Base-by-base conservation (phyloP, 2,113 vertebrate species). In the Natator depressus region DNA sequence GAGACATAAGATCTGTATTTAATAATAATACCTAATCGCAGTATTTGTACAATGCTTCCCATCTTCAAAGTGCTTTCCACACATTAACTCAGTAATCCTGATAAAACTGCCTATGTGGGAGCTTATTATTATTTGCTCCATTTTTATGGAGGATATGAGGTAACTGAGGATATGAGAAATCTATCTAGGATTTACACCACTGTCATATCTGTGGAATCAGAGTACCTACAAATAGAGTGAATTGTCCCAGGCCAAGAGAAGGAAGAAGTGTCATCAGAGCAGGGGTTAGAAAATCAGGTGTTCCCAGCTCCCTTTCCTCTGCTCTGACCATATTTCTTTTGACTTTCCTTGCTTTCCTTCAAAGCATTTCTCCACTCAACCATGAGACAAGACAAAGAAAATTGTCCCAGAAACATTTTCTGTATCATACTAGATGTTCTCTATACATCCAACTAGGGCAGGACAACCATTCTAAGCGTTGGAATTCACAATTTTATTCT, bases 401-500 rank as follows among this genome's bases (percentile, higher is more conserved):
- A 10, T 24, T 90, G 89, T 38, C 78, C 19, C 11, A 46, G 75
- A 78, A 78, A 78, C 11, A 46, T 47, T 78, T 78, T 42, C 22
- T 7, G 2, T 78, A 27, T 62, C 62, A 31, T 14, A 29, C 49
- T 38, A 85, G 94, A 50, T 35, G 17, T 19, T 20, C 50, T 25
- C 3, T 82, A 42, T 75, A 65, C 85, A 91, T 91, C 54, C 83
- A 92, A 38, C 75, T 85, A 87, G 42, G 57, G 47, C 20, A n/a
- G 38, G 8, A 0, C 0, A 29, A 24, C 27, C 79, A 84, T 83
- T 89, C 57, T 72, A 72, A 72, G 16, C 19, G 19, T 10, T 51
- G 6, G 65, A 93, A n/a, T 24, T 86, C 65, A 72, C 57, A 82
- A 89, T 94, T 95, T 93, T 57, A 35, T 51, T 81, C 65, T 93